Percentiles rank a stretch among this genome's conserved stretches.
phyloP scores from a whole-genome alignment of 2,113 vertebrate genomes.

The Mormyrus lacerda region DNA sequence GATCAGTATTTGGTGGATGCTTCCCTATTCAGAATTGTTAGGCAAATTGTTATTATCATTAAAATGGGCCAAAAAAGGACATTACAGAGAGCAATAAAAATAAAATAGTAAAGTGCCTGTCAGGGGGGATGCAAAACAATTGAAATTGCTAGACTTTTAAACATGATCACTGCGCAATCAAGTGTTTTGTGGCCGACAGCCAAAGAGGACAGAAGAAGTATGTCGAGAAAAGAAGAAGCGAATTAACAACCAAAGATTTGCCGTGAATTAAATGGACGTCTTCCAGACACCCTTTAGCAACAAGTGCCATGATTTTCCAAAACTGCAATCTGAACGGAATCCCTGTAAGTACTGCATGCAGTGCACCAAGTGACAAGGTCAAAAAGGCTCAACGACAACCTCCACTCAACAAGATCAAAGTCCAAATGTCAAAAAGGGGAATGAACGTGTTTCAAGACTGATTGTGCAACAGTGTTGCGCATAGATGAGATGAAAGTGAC shows the following conservation, averaged over 20 bases:
- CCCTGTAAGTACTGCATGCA: background rate
- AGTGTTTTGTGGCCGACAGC: background rate
- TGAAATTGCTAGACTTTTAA: background rate
- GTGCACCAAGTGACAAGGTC: background rate
- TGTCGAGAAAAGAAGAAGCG: background rate
- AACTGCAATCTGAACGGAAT: background rate
- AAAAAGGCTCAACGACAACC: background rate
- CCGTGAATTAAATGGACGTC: background rate
- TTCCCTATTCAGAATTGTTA: background rate
- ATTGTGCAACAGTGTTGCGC: background rate
- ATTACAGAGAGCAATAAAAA: background rate
- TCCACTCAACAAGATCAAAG: background rate
- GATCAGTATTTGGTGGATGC: background rate
- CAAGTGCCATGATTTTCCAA: background rate
- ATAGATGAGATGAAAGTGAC: background rate
- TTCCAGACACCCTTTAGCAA: background rate
- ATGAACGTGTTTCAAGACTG: background rate
- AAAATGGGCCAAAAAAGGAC: background rate
- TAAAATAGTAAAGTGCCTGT: background rate
- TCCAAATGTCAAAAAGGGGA: background rate
- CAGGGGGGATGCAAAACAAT: background rate
- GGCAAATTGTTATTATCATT: background rate
- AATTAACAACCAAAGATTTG: background rate
- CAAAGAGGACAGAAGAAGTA: background rate
- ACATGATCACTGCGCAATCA: background rate